These are phyloP conservation scores for Prionace glauca DNA, from an alignment of 2,797 vertebrate species.

Conservation along the genomic window DNA sequence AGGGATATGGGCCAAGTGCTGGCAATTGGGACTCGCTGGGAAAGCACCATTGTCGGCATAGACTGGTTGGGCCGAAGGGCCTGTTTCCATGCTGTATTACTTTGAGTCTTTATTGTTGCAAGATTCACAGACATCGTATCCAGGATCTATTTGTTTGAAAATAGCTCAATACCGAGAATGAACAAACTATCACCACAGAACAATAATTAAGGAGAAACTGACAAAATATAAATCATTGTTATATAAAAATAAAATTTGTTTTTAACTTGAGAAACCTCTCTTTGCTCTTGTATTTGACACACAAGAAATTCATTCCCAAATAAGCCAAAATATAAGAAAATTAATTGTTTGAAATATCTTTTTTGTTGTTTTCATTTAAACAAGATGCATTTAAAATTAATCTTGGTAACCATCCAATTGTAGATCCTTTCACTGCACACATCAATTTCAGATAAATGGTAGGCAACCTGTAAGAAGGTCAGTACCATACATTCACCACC, in stretches of 20 bases:
- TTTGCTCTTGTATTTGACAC: neutral
- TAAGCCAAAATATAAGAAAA: neutral
- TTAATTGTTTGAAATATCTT: neutral
- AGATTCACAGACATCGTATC: neutral
- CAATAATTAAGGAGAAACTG: neutral
- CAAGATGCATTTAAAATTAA: neutral
- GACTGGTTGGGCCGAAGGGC: no score
- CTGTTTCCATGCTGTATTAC: no score
- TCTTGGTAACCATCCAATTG: neutral
- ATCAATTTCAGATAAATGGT: neutral
- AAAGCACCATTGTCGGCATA: no score
- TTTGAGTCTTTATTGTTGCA: neutral
- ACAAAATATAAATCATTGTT: neutral
- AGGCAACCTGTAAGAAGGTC: neutral
- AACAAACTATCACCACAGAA: neutral
- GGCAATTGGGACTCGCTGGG: no score
- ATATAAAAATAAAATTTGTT: neutral
- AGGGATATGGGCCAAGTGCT: no score
- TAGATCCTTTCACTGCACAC: neutral
- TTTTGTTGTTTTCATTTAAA: neutral
- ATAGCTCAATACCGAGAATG: neutral
- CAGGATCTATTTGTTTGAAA: neutral
- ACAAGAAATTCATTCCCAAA: neutral
- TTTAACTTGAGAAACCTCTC: neutral
- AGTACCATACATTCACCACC: neutral